Evolutionary conservation across 2,113 vertebrate species (phyloP), one percentile per base, ranked within the genome.

Genomic region (Antechinus flavipes): DNA sequence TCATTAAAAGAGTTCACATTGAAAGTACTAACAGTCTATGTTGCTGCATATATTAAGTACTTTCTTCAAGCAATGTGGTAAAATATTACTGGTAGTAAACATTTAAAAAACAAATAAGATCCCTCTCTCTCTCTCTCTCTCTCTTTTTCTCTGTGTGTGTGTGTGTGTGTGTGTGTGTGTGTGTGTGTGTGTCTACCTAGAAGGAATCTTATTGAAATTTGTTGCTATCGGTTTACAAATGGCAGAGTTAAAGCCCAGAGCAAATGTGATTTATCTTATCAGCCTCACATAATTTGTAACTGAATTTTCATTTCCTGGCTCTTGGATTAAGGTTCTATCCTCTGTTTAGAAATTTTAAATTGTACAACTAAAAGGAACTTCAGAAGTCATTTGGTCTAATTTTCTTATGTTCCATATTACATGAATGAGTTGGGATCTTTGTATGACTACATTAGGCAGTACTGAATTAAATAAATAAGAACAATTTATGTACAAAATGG

Each of bases 401-500:
- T 84, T 42, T 84, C 68, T 84, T 84, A 42, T 84, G 10, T 96
- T 96, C 55, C 61, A 46, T n/a, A 84, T 84, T 93, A 92, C 93
- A 91, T 26, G 92, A 96, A 2, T 91, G 47, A 91, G 91, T 93
- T 55, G 52, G 25, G 35, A 56, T 94, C 95, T 96, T 94, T 96
- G 30, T 93, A 46, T 92, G 76, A 94, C 93, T 96, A 90, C 90
- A 89, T 42, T 9, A 94, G 92, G 95, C 84, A 95, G 55, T 94
- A 94, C 90, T 50, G 93, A 97, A 97, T 94, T 96, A 97, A 97
- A 98, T 92, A 94, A 96, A 96, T 42, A 97, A 97, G 95, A 95
- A 95, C 35, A 93, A 97, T 97, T 97, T 93, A 94, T 96, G 61
- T 96, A 94, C 93, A 96, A 98, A 89, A 97, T 95, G 93, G 95